phyloP scores from a whole-genome alignment of 2,888 invertebrate species.

The Melitaea athalia region DNA sequence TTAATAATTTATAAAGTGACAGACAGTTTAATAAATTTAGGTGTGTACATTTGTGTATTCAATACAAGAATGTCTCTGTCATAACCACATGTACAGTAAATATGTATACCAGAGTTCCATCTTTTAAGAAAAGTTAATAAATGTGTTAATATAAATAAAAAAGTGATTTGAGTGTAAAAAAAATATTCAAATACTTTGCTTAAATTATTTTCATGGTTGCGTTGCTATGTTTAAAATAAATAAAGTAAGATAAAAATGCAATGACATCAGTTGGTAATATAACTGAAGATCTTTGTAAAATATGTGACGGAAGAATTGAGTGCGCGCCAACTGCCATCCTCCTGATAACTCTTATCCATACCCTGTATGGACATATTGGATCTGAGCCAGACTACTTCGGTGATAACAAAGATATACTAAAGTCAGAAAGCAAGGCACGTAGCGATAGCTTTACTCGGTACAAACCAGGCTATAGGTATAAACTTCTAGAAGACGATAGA shows the following conservation, averaged over 20 bases:
- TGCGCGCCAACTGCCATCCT: conserved; percentile 76
- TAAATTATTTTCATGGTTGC: neutral
- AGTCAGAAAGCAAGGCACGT: conserved; percentile 28
- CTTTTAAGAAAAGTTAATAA: neutral
- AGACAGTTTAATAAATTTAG: neutral
- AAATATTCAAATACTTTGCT: no score
- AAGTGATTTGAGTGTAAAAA: no score
- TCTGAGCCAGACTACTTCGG: conserved; percentile 70
- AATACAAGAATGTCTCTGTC: neutral
- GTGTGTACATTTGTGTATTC: neutral
- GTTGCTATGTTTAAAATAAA: conserved; percentile 1
- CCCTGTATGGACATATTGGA: conserved; percentile 68
- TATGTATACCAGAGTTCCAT: neutral
- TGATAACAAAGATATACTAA: conserved; percentile 43
- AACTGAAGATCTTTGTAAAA: conserved; percentile 71
- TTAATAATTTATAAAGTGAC: neutral
- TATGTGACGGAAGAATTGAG: conserved; percentile 74
- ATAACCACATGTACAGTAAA: neutral
- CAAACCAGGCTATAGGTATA: conserved; percentile 29
- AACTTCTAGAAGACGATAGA: conserved; percentile 35
- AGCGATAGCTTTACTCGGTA: conserved; percentile 15
- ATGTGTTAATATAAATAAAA: no score
- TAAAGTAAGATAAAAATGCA: conserved; percentile 52
- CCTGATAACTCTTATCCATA: conserved; percentile 69
- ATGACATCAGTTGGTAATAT: conserved; percentile 63